These are phyloP conservation scores for Nyctereutes procyonoides DNA, from an alignment of 2,113 vertebrate genomes.

Conservation along the genomic window DNA sequence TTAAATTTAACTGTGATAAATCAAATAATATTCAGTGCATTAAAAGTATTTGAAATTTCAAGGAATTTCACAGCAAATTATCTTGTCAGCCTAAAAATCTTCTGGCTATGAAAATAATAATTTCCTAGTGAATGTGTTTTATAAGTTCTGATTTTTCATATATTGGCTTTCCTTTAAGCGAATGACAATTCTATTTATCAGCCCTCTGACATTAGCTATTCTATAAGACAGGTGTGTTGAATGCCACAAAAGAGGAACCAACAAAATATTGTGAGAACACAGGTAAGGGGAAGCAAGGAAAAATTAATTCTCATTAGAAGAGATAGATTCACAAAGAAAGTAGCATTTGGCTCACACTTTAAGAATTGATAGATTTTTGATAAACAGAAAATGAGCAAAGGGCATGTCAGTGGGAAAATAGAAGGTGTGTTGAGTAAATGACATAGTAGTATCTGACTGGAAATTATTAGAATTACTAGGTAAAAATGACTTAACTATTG, in stretches of 20 bases:
- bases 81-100: neutral
- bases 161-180: neutral
- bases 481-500: neutral
- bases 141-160: conserved; percentile 27
- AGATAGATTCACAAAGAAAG: neutral
- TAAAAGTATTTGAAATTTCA: conserved; percentile 42
- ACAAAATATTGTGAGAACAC: neutral
- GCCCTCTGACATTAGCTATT: neutral
- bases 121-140: conserved; percentile 40
- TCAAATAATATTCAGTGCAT: neutral
- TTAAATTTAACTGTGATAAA: neutral
- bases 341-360: neutral
- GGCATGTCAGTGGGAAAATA: neutral
- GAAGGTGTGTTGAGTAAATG: neutral
- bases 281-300: neutral
- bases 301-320: neutral
- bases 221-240: neutral
- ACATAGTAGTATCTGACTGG: neutral
- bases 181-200: conserved; percentile 4
- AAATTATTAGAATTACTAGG: neutral
- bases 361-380: neutral
- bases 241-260: neutral
- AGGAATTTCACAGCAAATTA: conserved; percentile 45
- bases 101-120: conserved; percentile 5
- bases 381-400: neutral